A percentile compares a stretch with the other conserved stretches of the same genome.
Conservation (phyloP, 53 echinoderm and acorn worm species). For the Echinometra lucunter region DNA sequence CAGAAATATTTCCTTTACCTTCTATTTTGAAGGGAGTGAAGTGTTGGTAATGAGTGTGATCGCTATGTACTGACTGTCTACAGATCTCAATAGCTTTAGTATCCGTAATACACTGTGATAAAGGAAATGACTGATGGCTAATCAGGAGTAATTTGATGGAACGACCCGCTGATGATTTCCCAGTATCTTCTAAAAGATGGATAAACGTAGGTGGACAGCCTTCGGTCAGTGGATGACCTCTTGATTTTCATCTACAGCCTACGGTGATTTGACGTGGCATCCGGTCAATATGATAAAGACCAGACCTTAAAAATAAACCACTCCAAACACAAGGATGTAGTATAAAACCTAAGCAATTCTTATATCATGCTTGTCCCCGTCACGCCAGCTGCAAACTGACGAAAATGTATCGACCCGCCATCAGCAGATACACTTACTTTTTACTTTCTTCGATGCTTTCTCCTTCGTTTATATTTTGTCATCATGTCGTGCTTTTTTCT, state of each 20-base stretch:
- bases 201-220: neutral
- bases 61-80: neutral
- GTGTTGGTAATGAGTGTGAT: neutral
- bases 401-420: conserved; percentile 38
- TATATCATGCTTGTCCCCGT: neutral
- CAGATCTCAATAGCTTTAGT: neutral
- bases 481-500: neutral
- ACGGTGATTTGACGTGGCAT: neutral
- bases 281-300: conserved; percentile 17
- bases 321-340: neutral
- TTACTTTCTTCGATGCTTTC: neutral
- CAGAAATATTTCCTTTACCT: too few species aligned
- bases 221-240: neutral
- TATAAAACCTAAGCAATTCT: neutral
- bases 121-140: neutral
- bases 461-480: conserved; percentile 35
- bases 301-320: neutral
- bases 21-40: too few species aligned
- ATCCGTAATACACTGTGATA: neutral
- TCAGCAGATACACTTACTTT: conserved; percentile 37
- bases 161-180: neutral
- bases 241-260: neutral
- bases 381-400: conserved; percentile 38
- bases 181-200: neutral
- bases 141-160: neutral